Conservation (phyloP, 2,113 vertebrate genomes). For the Chroicocephalus ridibundus region DNA sequence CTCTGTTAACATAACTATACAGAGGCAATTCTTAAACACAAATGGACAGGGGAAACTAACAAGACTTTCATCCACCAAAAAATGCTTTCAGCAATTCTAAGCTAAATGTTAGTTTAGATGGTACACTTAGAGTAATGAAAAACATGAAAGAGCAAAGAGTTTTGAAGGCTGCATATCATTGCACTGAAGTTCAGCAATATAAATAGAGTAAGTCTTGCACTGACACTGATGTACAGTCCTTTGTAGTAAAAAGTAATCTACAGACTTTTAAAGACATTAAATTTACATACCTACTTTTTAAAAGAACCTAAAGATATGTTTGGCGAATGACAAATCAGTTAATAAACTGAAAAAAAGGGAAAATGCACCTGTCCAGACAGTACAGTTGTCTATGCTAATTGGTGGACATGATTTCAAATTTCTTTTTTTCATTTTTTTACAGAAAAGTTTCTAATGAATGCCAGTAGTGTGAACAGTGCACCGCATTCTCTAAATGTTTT, state of each 20-base stretch:
- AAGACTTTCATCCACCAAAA: not conserved
- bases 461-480: not conserved
- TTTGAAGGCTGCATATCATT: not conserved
- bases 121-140: not conserved
- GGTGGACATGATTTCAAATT: not conserved
- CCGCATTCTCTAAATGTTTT: not conserved
- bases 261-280: not conserved
- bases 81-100: not conserved
- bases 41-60: not conserved
- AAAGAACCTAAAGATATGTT: not conserved
- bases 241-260: not conserved
- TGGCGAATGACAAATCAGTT: not conserved
- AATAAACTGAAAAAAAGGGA: not conserved
- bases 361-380: not conserved
- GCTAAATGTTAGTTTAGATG: not conserved
- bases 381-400: not conserved
- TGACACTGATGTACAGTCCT: not conserved
- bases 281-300: not conserved
- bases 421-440: not conserved
- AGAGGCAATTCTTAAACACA: not conserved
- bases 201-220: not conserved
- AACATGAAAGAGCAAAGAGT: not conserved
- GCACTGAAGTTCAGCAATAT: not conserved
- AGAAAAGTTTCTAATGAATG: not conserved
- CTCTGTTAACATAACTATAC: fast-evolving